Conservation (phyloP, 2,113 vertebrate genomes). For the Phalacrocorax carbo region DNA sequence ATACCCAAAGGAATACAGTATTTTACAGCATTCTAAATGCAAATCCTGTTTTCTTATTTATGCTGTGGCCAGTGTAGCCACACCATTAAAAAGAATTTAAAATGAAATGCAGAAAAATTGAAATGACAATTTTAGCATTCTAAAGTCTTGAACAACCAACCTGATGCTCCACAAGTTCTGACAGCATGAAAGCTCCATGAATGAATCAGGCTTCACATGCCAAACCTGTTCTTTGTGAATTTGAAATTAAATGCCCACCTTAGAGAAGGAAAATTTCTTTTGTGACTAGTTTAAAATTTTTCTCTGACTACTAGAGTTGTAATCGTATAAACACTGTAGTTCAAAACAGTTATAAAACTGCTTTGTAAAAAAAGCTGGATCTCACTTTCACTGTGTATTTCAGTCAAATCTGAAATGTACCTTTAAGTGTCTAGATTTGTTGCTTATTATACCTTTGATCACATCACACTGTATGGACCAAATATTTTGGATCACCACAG, state of each 20-base stretch:
- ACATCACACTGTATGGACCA: neutral
- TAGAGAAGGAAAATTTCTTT: constrained; percentile 12
- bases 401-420: constrained; percentile 25
- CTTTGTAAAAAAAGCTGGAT: constrained; percentile 45
- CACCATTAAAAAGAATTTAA: constrained; percentile 51
- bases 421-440: constrained; percentile 11
- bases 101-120: constrained; percentile 39
- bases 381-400: constrained; percentile 18
- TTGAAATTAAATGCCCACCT: constrained; percentile 15
- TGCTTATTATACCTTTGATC: constrained; percentile 9
- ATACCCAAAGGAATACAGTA: constrained; percentile 51
- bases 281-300: constrained; percentile 36
- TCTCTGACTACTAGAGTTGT: neutral
- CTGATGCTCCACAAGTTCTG: neutral
- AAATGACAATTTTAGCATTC: constrained; percentile 29
- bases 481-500: neutral
- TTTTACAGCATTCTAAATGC: constrained; percentile 72
- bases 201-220: neutral
- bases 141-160: neutral
- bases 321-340: neutral
- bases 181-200: neutral
- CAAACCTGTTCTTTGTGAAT: constrained; percentile 4
- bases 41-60: constrained; percentile 71
- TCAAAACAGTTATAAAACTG: constrained; percentile 21
- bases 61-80: constrained; percentile 6